Percentiles rank a stretch among this genome's conserved stretches.
Evolutionary conservation across 2,888 invertebrate genomes (phyloP).

Genomic region (Sphaerophoria rueppellii): DNA sequence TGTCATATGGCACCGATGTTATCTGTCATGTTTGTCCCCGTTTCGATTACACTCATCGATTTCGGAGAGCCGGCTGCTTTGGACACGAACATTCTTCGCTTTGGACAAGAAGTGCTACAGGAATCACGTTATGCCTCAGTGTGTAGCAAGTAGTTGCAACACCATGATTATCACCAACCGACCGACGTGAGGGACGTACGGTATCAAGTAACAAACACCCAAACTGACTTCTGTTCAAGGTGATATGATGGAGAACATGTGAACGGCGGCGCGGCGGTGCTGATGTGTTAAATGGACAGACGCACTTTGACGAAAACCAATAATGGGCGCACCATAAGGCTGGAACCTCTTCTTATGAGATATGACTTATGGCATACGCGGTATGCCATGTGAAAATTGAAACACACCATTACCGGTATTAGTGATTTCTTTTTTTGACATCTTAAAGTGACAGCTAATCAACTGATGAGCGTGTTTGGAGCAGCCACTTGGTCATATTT

Average conservation of each 20-base stretch:
- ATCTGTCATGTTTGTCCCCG: slow-evolving; percentile 72
- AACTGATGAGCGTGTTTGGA: slow-evolving; percentile 62
- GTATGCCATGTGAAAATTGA: slow-evolving; percentile 65
- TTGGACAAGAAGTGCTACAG: slow-evolving; percentile 60
- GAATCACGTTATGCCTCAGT: slow-evolving; percentile 29
- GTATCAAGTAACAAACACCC: slow-evolving; percentile 62
- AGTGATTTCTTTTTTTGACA: slow-evolving; percentile 27
- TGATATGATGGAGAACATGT: slow-evolving; percentile 59
- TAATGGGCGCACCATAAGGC: slow-evolving; percentile 53
- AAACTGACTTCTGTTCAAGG: slow-evolving; percentile 30
- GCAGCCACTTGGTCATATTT: slow-evolving; percentile 44
- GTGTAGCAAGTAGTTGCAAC: slow-evolving; percentile 41
- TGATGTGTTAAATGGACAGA: neutral
- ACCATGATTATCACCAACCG: slow-evolving; percentile 24
- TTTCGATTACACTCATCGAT: slow-evolving; percentile 58
- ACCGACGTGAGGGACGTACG: too few relatives aligned
- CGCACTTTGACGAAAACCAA: slow-evolving; percentile 40
- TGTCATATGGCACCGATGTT: slow-evolving; percentile 72
- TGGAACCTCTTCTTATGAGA: slow-evolving; percentile 28
- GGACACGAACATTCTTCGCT: slow-evolving; percentile 59
- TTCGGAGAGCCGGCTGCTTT: neutral
- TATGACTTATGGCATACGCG: slow-evolving; percentile 15
- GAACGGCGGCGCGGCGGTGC: too few relatives aligned
- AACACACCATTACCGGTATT: slow-evolving; percentile 41
- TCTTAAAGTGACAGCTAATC: slow-evolving; percentile 62